phyloP scores from a whole-genome alignment of 2,888 invertebrate genomes.

The Hipparchia sbordonii region DNA sequence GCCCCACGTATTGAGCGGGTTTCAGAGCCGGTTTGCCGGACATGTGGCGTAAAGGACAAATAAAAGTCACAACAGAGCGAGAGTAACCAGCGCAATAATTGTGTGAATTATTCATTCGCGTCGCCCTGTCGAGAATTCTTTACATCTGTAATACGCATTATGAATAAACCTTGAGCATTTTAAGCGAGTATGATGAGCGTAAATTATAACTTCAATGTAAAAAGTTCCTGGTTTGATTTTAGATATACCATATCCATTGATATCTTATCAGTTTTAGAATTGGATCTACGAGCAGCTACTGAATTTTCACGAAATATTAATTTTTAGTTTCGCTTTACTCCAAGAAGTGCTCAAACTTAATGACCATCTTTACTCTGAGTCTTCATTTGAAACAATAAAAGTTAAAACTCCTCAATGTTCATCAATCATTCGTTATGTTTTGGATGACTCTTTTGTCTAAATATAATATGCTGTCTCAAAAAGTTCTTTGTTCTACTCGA shows the following conservation, averaged over 20 bases:
- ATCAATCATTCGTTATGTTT: constrained; percentile 6
- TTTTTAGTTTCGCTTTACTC: background rate
- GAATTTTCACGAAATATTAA: background rate
- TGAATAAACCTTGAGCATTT: constrained; percentile 34
- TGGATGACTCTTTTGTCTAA: constrained; percentile 9
- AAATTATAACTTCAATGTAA: constrained; percentile 29
- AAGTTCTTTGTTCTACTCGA: constrained; percentile 51
- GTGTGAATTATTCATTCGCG: constrained; percentile 65
- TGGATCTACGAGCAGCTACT: background rate
- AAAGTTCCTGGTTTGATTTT: constrained; percentile 32
- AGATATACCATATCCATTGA: background rate
- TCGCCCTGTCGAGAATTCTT: constrained; percentile 50
- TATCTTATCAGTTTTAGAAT: too few relatives aligned
- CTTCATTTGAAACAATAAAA: background rate
- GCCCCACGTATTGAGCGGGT: constrained; percentile 54
- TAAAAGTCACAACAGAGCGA: constrained; percentile 71
- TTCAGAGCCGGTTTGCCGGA: constrained; percentile 57
- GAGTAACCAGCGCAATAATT: constrained; percentile 58
- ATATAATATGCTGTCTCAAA: constrained; percentile 10
- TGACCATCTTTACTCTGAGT: background rate
- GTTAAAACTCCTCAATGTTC: background rate
- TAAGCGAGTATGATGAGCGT: constrained; percentile 33
- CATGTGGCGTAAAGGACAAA: constrained; percentile 65
- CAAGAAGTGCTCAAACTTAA: background rate
- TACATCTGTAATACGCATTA: constrained; percentile 42